phyloP scores from a whole-genome alignment of 2,113 vertebrate genomes.

The Oncorhynchus kisutch region DNA sequence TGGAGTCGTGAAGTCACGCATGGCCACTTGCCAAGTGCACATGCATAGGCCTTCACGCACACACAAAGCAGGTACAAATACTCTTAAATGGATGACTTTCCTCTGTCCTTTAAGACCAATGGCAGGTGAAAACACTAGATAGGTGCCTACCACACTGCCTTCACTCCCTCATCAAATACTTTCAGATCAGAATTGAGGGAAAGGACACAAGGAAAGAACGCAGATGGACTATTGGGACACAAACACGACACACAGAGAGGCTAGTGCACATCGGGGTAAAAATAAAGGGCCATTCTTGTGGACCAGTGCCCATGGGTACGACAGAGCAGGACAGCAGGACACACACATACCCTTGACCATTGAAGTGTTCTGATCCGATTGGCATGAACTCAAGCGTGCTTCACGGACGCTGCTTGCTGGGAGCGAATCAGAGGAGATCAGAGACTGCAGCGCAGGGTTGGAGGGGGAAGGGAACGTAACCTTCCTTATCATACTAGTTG shows the following conservation, averaged over 20 bases:
- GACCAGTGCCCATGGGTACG: slow-evolving; percentile 11
- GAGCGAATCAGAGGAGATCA: not conserved
- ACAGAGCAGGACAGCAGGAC: not conserved
- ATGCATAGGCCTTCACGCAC: no score
- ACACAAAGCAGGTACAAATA: no score
- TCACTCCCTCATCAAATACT: no score
- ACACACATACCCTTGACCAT: slow-evolving; percentile 7
- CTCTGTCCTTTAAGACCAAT: no score
- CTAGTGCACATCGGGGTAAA: not conserved
- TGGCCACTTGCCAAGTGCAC: no score
- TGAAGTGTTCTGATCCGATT: slow-evolving; percentile 16
- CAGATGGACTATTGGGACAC: not conserved
- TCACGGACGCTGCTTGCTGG: not conserved
- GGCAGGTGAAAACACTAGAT: no score
- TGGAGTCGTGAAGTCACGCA: no score
- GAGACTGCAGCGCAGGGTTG: not conserved
- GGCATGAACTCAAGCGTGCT: slow-evolving; percentile 24
- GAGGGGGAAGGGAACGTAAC: no score
- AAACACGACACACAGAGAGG: not conserved
- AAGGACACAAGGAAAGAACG: not conserved
- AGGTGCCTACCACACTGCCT: no score
- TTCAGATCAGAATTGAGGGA: no score
- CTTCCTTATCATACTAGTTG: no score
- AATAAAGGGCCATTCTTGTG: slow-evolving; percentile 6
- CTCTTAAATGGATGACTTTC: no score